A percentile compares a stretch with the other conserved stretches of the same genome.
Evolutionary conservation across 2,797 vertebrate genomes (phyloP).

Genomic region (Eleutherodactylus coqui): DNA sequence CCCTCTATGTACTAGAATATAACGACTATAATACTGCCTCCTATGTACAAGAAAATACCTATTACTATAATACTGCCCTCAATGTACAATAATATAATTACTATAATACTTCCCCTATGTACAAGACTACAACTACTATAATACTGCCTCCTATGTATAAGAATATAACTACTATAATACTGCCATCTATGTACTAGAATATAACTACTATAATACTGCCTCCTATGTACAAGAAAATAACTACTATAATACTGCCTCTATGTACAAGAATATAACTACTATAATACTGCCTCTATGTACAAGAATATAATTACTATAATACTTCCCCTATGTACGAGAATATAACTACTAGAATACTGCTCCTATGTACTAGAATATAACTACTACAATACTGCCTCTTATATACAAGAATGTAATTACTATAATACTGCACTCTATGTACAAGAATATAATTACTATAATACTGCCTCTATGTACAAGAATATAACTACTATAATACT

Average conservation of each 20-base stretch:
- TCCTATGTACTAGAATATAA: slow-evolving; percentile 1
- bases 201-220: slow-evolving; percentile 1
- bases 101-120: slow-evolving; percentile 7
- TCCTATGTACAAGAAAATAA: background rate
- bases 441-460: no score
- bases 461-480: no score
- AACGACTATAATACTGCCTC: slow-evolving; percentile 2
- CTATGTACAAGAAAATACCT: background rate
- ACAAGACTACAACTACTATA: background rate
- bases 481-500: no score
- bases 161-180: background rate
- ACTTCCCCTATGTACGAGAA: background rate
- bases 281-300: no score
- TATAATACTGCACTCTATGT: no score
- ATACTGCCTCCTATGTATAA: no score
- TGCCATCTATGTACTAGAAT: background rate
- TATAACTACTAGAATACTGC: slow-evolving; percentile 8
- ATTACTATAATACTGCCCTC: slow-evolving; percentile 8
- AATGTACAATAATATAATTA: slow-evolving; percentile 6
- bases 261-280: background rate
- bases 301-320: background rate
- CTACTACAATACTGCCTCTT: no score
- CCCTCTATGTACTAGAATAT: background rate
- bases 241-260: background rate
- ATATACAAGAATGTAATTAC: no score